Conservation (phyloP, 2,888 invertebrate genomes). For the Pyralis farinalis region DNA sequence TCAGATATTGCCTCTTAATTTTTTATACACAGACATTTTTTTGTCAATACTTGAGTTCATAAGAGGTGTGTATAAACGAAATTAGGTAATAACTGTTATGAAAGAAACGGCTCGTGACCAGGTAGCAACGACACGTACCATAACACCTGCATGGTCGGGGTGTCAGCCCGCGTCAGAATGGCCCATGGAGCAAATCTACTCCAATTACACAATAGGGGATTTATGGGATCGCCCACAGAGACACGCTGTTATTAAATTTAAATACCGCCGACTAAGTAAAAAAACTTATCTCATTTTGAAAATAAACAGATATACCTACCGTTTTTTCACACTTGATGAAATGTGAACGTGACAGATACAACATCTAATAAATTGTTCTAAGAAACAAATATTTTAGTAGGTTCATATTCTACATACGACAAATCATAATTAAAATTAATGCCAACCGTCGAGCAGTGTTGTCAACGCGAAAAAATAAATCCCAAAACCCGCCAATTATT, state of each 20-base stretch:
- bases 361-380: background rate
- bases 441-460: constrained; percentile 48
- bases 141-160: background rate
- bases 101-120: constrained; percentile 37
- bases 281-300: too few relatives aligned
- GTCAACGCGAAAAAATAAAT: constrained; percentile 67
- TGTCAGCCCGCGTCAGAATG: background rate
- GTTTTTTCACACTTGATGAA: too few relatives aligned
- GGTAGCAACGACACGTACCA: constrained; percentile 28
- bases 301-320: too few relatives aligned
- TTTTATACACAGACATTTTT: too few relatives aligned
- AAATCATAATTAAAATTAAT: constrained; percentile 36
- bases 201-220: too few relatives aligned
- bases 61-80: background rate
- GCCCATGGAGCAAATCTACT: too few relatives aligned
- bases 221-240: too few relatives aligned
- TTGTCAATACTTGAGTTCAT: too few relatives aligned
- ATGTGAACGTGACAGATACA: too few relatives aligned
- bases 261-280: too few relatives aligned
- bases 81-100: background rate
- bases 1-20: too few relatives aligned
- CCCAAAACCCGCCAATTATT: constrained; percentile 68
- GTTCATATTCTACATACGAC: constrained; percentile 7
- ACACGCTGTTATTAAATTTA: too few relatives aligned
- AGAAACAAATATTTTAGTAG: constrained; percentile 9